Percentiles rank a stretch among this genome's conserved stretches.
phyloP scores from a whole-genome alignment of 2,113 vertebrate species.

The Anoplopoma fimbria region DNA sequence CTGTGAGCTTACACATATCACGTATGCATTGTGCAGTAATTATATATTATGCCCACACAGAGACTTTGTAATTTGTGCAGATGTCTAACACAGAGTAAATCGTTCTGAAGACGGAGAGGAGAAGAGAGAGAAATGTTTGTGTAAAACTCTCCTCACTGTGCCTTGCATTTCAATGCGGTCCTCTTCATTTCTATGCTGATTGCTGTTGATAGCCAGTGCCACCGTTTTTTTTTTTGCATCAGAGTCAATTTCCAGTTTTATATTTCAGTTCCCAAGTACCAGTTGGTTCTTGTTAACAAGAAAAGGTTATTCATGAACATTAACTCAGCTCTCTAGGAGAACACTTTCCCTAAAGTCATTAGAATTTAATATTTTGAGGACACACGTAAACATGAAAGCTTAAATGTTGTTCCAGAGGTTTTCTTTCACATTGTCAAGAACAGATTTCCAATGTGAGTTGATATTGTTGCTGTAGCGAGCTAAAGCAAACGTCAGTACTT shows the following conservation, averaged over 20 bases:
- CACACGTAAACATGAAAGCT: not conserved
- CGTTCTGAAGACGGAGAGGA: not conserved
- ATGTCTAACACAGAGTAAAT: not conserved
- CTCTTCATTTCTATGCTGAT: constrained; percentile 20
- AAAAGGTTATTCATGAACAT: not conserved
- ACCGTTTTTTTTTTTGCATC: not conserved
- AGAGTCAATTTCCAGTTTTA: not conserved
- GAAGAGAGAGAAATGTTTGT: constrained; percentile 3
- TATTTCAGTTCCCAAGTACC: not conserved
- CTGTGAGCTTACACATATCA: not conserved
- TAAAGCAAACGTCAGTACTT: too few species aligned
- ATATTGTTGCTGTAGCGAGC: too few species aligned
- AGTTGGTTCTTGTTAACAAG: not conserved
- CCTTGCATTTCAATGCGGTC: constrained; percentile 20
- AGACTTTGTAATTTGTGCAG: not conserved
- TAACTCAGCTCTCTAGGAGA: not conserved
- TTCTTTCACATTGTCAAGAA: not conserved
- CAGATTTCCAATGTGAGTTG: not conserved
- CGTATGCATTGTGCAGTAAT: not conserved
- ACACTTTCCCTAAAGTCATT: not conserved
- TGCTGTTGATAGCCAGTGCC: constrained; percentile 9
- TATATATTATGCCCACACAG: not conserved
- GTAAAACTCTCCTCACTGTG: not conserved
- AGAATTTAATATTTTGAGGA: not conserved
- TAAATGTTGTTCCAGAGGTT: not conserved